Conservation (phyloP, 2,888 invertebrate species). For the Ectobius pallidus region DNA sequence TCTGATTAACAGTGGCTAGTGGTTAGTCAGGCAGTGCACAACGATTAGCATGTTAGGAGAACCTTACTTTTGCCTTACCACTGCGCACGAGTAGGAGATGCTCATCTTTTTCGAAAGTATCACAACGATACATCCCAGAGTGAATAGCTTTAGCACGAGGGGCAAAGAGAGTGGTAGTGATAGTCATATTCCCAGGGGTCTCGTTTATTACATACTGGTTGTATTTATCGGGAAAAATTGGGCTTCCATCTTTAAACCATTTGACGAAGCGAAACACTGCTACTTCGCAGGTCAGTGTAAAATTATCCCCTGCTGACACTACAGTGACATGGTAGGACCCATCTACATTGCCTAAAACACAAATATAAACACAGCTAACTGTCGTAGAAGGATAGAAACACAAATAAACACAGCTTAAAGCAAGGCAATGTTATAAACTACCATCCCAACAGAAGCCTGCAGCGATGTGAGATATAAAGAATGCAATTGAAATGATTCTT, state of each 20-base stretch:
- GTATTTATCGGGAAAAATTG: conserved; percentile 35
- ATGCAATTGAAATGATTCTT: too few relatives aligned
- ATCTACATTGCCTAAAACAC: neutral
- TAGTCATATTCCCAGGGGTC: conserved; percentile 22
- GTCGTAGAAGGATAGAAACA: neutral
- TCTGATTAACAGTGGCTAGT: too few relatives aligned
- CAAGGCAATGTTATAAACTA: too few relatives aligned
- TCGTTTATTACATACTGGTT: conserved; percentile 19
- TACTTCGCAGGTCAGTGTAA: conserved; percentile 46
- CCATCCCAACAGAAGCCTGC: too few relatives aligned
- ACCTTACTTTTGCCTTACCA: conserved; percentile 46
- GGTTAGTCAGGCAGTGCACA: too few relatives aligned
- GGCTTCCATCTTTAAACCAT: conserved; percentile 45
- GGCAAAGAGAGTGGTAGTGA: conserved; percentile 40
- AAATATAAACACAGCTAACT: neutral
- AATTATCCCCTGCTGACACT: conserved; percentile 46
- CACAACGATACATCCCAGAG: conserved; percentile 46
- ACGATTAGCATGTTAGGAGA: too few relatives aligned
- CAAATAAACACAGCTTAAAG: neutral
- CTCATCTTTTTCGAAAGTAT: conserved; percentile 42
- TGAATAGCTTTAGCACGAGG: conserved; percentile 43
- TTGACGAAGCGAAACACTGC: conserved; percentile 45
- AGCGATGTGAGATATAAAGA: too few relatives aligned
- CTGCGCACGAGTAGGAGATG: conserved; percentile 45
- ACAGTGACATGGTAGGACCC: conserved; percentile 43